Conservation (phyloP, 1,140 invertebrate species). For the Myzus persicae region DNA sequence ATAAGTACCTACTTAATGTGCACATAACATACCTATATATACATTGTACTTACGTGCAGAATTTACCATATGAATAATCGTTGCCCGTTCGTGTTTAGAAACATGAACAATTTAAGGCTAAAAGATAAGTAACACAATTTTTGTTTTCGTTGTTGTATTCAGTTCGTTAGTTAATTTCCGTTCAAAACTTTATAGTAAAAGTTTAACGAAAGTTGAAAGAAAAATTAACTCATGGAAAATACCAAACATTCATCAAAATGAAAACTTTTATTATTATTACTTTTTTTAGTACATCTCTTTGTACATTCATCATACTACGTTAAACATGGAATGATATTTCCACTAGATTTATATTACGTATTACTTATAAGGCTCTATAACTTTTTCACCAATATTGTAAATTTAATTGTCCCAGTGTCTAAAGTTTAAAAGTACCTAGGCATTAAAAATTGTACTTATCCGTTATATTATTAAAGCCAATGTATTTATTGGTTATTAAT, state of each 20-base stretch:
- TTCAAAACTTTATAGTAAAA: background rate
- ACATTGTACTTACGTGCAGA: background rate
- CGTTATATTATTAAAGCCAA: background rate
- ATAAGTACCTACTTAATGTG: background rate
- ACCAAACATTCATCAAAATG: slow-evolving; percentile 27
- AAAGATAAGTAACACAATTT: background rate
- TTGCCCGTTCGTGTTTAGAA: background rate
- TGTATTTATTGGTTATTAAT: too few relatives aligned
- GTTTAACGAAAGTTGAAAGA: slow-evolving; percentile 7
- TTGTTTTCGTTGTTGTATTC: background rate
- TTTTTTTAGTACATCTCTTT: background rate
- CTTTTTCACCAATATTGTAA: background rate
- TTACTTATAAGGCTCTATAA: background rate
- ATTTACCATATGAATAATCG: background rate
- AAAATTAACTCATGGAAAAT: background rate
- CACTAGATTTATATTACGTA: background rate
- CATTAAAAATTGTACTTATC: background rate
- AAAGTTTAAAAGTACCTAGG: background rate
- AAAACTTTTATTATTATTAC: slow-evolving; percentile 38
- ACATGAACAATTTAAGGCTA: background rate
- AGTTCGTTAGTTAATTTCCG: background rate
- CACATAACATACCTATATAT: background rate
- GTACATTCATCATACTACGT: background rate
- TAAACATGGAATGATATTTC: background rate
- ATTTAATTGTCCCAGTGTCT: background rate